These are phyloP conservation scores for Lordiphosa mommai DNA, from an alignment of 1,140 invertebrate species.

Conservation along the genomic window DNA sequence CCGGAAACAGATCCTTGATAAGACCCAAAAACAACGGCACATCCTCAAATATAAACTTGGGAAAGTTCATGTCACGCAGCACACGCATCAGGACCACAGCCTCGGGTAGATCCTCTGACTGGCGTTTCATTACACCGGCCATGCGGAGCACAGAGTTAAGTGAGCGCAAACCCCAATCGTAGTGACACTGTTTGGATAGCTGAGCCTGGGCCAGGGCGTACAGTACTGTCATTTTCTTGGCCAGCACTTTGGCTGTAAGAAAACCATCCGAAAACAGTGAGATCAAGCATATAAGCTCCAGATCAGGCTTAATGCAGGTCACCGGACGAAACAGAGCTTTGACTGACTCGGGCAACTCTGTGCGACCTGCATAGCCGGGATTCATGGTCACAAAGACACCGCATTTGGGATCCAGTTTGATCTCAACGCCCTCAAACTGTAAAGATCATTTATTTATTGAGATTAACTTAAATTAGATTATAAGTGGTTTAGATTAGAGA, in stretches of 20 bases:
- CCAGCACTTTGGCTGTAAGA: conserved; percentile 90
- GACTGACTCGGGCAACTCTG: conserved; percentile 93
- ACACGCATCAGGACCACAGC: conserved; percentile 93
- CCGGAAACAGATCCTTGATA: conserved; percentile 93
- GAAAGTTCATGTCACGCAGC: conserved; percentile 93
- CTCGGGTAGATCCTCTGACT: conserved; percentile 88
- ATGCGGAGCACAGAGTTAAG: conserved; percentile 93
- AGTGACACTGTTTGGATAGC: conserved; percentile 94
- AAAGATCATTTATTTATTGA: not conserved
- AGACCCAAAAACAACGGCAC: conserved; percentile 93
- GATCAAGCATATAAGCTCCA: conserved; percentile 94
- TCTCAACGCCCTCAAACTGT: conserved; percentile 92
- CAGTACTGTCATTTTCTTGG: conserved; percentile 95
- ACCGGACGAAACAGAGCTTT: conserved; percentile 94
- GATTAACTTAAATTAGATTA: not conserved
- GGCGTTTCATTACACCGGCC: conserved; percentile 91
- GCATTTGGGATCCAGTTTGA: conserved; percentile 89
- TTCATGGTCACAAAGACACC: conserved; percentile 97
- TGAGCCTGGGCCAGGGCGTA: conserved; percentile 92
- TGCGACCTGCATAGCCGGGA: conserved; percentile 93
- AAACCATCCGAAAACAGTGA: conserved; percentile 96
- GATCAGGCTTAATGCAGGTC: conserved; percentile 92
- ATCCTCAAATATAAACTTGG: conserved; percentile 95
- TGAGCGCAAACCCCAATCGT: conserved; percentile 95
- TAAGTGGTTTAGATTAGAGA: no score